phyloP scores from a whole-genome alignment of 2,113 vertebrate genomes.

The Panurus biarmicus region DNA sequence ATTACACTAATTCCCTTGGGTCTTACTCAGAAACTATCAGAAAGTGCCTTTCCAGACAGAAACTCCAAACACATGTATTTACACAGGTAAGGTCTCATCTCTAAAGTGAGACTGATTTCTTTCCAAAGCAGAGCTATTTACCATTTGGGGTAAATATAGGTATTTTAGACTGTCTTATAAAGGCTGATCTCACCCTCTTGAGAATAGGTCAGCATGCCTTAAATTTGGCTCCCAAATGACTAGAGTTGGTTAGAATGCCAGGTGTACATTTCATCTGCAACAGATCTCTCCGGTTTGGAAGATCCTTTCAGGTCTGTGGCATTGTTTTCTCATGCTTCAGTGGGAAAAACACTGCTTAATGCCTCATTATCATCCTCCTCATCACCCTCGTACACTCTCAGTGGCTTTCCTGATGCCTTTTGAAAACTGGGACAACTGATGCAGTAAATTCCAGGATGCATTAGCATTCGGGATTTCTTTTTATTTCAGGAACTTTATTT shows the following conservation, averaged over 20 bases:
- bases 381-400: not conserved
- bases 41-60: not conserved
- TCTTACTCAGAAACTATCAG: not conserved
- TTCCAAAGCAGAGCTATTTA: not conserved
- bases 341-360: not conserved
- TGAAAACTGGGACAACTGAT: not conserved
- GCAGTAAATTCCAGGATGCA: not conserved
- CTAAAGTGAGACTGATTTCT: not conserved
- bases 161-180: not conserved
- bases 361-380: not conserved
- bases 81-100: not conserved
- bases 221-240: not conserved
- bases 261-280: not conserved
- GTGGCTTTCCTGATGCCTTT: not conserved
- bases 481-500: not conserved
- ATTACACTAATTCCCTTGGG: not conserved
- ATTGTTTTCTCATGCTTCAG: not conserved
- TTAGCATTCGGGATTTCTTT: not conserved
- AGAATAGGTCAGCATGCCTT: not conserved
- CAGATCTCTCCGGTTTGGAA: not conserved
- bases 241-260: not conserved
- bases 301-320: not conserved
- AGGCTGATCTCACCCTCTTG: not conserved
- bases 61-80: not conserved
- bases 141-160: not conserved